Conservation (phyloP, 2,113 vertebrate genomes). For the Alouatta palliata region DNA sequence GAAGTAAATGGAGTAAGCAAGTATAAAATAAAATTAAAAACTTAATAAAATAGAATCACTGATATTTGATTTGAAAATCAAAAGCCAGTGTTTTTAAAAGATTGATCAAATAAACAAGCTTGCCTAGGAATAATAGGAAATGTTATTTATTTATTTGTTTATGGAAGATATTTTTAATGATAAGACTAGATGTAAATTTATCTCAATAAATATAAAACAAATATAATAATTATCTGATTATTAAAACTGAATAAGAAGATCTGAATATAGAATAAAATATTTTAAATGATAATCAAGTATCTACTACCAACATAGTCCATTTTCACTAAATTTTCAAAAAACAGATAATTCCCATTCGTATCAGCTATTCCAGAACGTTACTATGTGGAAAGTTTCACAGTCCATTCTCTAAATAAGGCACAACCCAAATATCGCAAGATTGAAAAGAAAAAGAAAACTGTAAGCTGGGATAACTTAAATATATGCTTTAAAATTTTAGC, state of each 20-base stretch:
- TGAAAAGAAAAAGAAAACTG: neutral
- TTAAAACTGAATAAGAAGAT: neutral
- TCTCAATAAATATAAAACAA: neutral
- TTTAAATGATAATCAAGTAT: neutral
- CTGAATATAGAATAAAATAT: neutral
- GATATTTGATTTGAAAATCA: neutral
- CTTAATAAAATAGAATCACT: neutral
- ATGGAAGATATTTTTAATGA: neutral
- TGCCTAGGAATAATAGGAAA: neutral
- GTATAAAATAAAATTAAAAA: neutral
- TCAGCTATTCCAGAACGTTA: neutral
- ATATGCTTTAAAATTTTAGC: neutral
- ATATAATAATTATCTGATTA: neutral
- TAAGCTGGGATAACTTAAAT: neutral
- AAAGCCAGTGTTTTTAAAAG: neutral
- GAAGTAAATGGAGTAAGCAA: neutral
- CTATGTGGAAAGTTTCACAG: neutral
- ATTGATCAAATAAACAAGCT: neutral
- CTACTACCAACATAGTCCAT: neutral
- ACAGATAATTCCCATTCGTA: neutral
- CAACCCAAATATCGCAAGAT: neutral
- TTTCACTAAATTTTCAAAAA: neutral
- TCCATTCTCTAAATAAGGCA: neutral
- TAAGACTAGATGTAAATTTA: neutral
- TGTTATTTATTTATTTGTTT: neutral